Evolutionary conservation across 1,140 invertebrate species (phyloP), one percentile per base, ranked within the genome.

Genomic region (Idris sp.): DNA sequence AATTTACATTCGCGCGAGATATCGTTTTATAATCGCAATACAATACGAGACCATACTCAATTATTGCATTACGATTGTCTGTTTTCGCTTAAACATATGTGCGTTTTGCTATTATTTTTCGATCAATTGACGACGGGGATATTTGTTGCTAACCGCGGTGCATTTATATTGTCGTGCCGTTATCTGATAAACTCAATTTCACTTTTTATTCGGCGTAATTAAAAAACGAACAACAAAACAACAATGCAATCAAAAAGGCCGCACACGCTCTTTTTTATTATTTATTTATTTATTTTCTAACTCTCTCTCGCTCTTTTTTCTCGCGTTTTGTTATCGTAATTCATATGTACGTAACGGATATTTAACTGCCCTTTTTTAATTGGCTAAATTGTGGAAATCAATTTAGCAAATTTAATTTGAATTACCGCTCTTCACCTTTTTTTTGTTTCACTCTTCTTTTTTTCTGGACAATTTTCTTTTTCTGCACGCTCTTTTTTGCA

Each of bases 71-170:
- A 54, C 46, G 49, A 56, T 58, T 65, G 49, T 46, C 48, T 64
- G 28, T 4, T 9, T 36, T 28, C 54, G 41, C 10, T 68, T 69
- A 69, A 69, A 69, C 54, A 59, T 61, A 69, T 58, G 64, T 31
- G 62, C 35, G 43, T 59, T 48, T 69, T 69, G n/a, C 64, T 53
- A 61, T 69, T 59, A 69, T 69, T 59, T 69, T 69, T 61, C 65
- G 36, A 69, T 69, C 54, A 61, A 61, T 54, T 61, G 13, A 25
- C 31, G 30, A 9, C 2, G 14, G 15, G n/a, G 36, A 53, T 58
- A 54, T 54, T 54, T 54, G 40, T 71, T 61, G 44, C 59, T 61
- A 56, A 69, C 54, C 54, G 46, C 53, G 6, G 40, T 19, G 44
- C 53, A 30, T 44, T 53, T 36, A 43, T 65, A 65, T 41, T 16